These are phyloP conservation scores for Chrysocyon brachyurus DNA, from an alignment of 2,797 vertebrate genomes.

Conservation along the genomic window DNA sequence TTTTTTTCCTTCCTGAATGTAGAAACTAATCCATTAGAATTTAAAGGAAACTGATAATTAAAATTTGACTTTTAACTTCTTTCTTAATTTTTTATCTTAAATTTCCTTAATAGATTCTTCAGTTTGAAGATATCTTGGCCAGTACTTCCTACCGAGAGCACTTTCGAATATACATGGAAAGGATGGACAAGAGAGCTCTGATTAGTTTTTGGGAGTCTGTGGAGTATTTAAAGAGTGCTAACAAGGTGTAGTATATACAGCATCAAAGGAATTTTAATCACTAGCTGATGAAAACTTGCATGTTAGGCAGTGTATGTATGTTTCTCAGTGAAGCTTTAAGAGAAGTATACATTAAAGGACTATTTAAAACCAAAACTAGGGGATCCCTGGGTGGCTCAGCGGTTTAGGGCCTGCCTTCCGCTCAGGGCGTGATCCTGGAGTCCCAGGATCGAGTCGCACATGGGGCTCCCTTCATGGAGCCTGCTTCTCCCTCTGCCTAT, in stretches of 20 bases:
- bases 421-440: too few species aligned
- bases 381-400: too few species aligned
- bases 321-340: not conserved
- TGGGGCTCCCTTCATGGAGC: too few species aligned
- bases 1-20: not conserved
- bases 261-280: not conserved
- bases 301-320: not conserved
- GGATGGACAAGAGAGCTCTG: conserved; percentile 95
- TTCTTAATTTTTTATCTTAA: not conserved
- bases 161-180: conserved; percentile 96
- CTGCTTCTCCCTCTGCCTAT: too few species aligned
- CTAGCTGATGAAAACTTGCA: not conserved
- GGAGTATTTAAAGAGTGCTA: conserved; percentile 95
- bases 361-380: conserved; percentile 2
- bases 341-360: conserved; percentile 42
- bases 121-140: conserved; percentile 97
- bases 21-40: not conserved
- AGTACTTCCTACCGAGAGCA: conserved; percentile 94
- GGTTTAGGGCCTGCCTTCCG: too few species aligned
- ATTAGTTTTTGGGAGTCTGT: conserved; percentile 97
- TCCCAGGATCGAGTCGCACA: too few species aligned
- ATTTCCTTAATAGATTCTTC: conserved; percentile 93
- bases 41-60: conserved; percentile 32
- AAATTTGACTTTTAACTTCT: conserved; percentile 2
- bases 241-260: conserved; percentile 94